phyloP scores from a whole-genome alignment of 2,113 vertebrate genomes.

The Phyllostomus discolor region DNA sequence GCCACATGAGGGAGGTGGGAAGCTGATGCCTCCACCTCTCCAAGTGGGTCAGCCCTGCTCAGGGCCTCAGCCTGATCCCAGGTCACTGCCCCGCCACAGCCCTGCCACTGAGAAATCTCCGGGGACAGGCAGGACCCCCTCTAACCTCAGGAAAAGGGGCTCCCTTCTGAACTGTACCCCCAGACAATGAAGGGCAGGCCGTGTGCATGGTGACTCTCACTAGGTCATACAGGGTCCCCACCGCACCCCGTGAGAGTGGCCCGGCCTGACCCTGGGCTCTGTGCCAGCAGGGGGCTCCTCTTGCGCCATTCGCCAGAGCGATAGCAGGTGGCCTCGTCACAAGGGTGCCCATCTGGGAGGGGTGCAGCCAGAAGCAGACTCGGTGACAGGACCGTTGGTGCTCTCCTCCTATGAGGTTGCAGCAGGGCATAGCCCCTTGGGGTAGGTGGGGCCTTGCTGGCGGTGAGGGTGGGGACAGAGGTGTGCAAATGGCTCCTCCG shows the following conservation, averaged over 20 bases:
- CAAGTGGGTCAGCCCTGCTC: fast-evolving
- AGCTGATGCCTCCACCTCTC: not conserved
- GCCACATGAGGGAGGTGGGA: fast-evolving
- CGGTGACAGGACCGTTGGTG: not conserved
- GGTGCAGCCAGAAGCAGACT: fast-evolving
- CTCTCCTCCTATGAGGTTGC: not conserved
- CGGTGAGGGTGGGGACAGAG: not conserved
- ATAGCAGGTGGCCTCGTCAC: not conserved
- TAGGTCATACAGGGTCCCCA: not conserved
- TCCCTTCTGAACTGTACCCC: not conserved
- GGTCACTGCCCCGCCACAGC: not conserved
- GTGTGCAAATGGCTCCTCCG: not conserved
- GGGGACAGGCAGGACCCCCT: not conserved
- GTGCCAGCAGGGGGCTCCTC: not conserved
- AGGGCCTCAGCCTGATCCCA: not conserved
- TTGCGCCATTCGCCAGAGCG: not conserved
- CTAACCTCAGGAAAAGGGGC: not conserved
- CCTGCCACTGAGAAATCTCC: not conserved
- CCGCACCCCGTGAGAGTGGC: fast-evolving
- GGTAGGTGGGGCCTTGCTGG: not conserved
- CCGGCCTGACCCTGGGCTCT: not conserved
- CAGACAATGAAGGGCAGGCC: not conserved
- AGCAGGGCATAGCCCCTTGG: not conserved
- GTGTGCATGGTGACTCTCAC: not conserved
- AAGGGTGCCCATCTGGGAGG: fast-evolving